A percentile compares a stretch with the other conserved stretches of the same genome.
These are phyloP conservation scores for Hippocampus comes DNA, from an alignment of 2,113 vertebrate species.

Conservation along the genomic window DNA sequence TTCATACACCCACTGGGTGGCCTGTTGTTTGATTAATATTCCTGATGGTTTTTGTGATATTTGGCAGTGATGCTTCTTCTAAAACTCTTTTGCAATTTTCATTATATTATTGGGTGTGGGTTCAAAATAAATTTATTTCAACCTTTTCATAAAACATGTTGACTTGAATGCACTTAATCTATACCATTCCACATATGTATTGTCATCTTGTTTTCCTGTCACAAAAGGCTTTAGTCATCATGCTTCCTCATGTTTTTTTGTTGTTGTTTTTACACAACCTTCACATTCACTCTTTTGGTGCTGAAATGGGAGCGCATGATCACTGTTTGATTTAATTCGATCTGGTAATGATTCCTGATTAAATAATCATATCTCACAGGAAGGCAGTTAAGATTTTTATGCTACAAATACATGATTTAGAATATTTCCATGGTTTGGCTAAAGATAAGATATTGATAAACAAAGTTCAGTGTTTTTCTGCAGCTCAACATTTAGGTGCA, in stretches of 20 bases:
- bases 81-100: not conserved
- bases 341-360: slow-evolving; percentile 36
- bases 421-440: not conserved
- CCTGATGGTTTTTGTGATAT: slow-evolving; percentile 19
- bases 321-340: slow-evolving; percentile 30
- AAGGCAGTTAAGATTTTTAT: slow-evolving; percentile 25
- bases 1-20: slow-evolving; percentile 7
- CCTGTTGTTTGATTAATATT: slow-evolving; percentile 12
- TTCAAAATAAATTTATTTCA: not conserved
- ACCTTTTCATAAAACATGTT: not conserved
- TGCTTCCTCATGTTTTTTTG: not conserved
- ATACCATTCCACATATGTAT: not conserved
- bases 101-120: not conserved
- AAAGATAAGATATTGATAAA: not conserved
- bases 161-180: not conserved
- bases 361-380: slow-evolving; percentile 35
- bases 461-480: not conserved
- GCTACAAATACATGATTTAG: not conserved
- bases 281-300: not conserved
- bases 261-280: not conserved
- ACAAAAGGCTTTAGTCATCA: too few relatives aligned
- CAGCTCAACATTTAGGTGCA: not conserved
- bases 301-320: slow-evolving; percentile 39
- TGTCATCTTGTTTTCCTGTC: not conserved
- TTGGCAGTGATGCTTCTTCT: slow-evolving; percentile 1